Base-by-base conservation (phyloP, 2,113 vertebrate species). In the Otocyon megalotis region DNA sequence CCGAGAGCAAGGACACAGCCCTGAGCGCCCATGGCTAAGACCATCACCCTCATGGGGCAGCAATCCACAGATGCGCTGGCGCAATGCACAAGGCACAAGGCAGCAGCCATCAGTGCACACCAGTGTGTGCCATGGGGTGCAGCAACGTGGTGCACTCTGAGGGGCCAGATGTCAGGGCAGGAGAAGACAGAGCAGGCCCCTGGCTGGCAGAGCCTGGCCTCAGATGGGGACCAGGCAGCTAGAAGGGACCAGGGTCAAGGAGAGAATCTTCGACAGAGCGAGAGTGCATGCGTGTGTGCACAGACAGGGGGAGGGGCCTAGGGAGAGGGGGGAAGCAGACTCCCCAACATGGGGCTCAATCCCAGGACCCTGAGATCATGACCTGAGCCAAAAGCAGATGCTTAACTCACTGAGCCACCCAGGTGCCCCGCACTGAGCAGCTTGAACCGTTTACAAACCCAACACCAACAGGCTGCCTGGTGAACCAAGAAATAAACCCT, bases 401-500 rank as follows among this genome's bases (percentile, higher is more conserved):
- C 43, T 43, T 43, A 43, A 43, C 43, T 43, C 43, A 43, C 43
- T 43, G 43, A 43, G 43, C 43, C 43, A 43, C 43, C 43, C 6
- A 43, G 43, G 43, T 43, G 43, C 43, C 43, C 43, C 6, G 43
- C 43, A 43, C 43, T 43, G 43, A 43, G 43, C 3, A 3, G 5
- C 0, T 0, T 0, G 11, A 26, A 10, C 1, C 1, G 14, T 24
- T 53, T 22, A 9, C 13, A 1, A 30, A 17, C 26, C 69, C 17
- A 19, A 54, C 6, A 28, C 22, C 13, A 30, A 6, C 4, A 43
- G 43, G 74, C 74, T 19, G 63, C 74, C 37, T 10, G 19, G 28
- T 13, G 53, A 65, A 28, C 30, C 43, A n/a, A 58, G 26, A 67
- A 14, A 69, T 11, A 1, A 79, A 30, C 14, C 26, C 74, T 50